phyloP scores from a whole-genome alignment of 1,140 invertebrate genomes.

The Sycophila sp. region DNA sequence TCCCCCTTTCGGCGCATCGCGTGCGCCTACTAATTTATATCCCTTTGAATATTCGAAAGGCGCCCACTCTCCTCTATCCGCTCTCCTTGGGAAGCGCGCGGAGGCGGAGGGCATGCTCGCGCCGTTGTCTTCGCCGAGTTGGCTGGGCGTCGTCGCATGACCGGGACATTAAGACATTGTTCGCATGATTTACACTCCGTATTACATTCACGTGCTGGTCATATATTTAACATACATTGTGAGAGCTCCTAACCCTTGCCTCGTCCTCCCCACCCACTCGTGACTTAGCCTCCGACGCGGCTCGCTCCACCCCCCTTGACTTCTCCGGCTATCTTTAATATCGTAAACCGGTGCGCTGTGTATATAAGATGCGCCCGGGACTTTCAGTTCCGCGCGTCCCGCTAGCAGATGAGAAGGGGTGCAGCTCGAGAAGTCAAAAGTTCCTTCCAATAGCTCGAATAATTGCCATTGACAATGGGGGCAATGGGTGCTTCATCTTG shows the following conservation, averaged over 20 bases:
- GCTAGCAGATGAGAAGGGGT: neutral
- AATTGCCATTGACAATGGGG: slow-evolving; percentile 1
- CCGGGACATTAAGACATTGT: slow-evolving; percentile 69
- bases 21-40: slow-evolving; percentile 59
- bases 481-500: slow-evolving; percentile 12
- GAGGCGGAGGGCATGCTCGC: neutral
- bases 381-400: neutral
- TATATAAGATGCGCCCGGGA: slow-evolving; percentile 10
- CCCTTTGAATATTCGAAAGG: slow-evolving; percentile 61
- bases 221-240: slow-evolving; percentile 67
- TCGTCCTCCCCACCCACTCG: slow-evolving; percentile 34
- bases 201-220: slow-evolving; percentile 66
- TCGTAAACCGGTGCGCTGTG: slow-evolving; percentile 32
- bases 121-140: slow-evolving; percentile 54
- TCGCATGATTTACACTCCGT: slow-evolving; percentile 66
- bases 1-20: slow-evolving; percentile 42
- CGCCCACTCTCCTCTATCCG: slow-evolving; percentile 24
- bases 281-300: no score
- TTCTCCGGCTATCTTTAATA: neutral
- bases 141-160: slow-evolving; percentile 63
- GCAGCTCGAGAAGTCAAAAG: neutral
- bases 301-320: neutral
- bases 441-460: slow-evolving; percentile 27
- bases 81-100: slow-evolving; percentile 3
- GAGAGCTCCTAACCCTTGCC: slow-evolving; percentile 56